Percentiles rank a stretch among this genome's conserved stretches.
Evolutionary conservation across 53 echinoderm and acorn worm species (phyloP).

Genomic region (Stichopus horrens): DNA sequence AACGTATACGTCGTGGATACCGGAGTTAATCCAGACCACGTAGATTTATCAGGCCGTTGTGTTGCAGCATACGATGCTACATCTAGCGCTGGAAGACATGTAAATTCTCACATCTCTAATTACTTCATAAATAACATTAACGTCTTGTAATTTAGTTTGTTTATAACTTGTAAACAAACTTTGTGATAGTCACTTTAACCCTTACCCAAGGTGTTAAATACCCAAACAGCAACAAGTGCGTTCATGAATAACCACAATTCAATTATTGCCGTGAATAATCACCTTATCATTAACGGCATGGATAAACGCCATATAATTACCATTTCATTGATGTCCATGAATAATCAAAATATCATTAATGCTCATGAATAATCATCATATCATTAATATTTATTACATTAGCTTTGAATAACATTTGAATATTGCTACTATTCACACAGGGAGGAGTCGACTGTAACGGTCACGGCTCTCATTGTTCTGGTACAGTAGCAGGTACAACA

Average conservation of each 20-base stretch:
- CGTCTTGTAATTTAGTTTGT: too few relatives aligned
- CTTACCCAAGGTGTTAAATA: too few relatives aligned
- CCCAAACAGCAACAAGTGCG: too few relatives aligned
- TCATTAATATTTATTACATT: neutral
- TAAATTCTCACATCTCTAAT: neutral
- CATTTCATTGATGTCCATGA: too few relatives aligned
- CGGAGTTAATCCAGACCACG: constrained; percentile 65
- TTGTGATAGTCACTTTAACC: too few relatives aligned
- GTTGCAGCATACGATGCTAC: constrained; percentile 42
- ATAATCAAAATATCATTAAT: too few relatives aligned
- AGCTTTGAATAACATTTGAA: neutral
- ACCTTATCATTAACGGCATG: too few relatives aligned
- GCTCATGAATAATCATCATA: neutral
- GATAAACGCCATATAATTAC: too few relatives aligned
- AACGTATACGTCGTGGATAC: constrained; percentile 76
- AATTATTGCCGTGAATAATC: too few relatives aligned
- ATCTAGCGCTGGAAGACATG: neutral
- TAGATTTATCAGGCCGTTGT: constrained; percentile 58
- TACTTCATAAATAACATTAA: too few relatives aligned
- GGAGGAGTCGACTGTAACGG: constrained; percentile 64
- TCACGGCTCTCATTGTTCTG: constrained; percentile 69
- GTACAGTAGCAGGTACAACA: constrained; percentile 62
- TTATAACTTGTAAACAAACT: too few relatives aligned
- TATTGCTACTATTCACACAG: neutral
- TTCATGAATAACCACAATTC: too few relatives aligned